Evolutionary conservation across 2,888 invertebrate genomes (phyloP), one percentile per base, ranked within the genome.

Genomic region (Maniola hyperantus): DNA sequence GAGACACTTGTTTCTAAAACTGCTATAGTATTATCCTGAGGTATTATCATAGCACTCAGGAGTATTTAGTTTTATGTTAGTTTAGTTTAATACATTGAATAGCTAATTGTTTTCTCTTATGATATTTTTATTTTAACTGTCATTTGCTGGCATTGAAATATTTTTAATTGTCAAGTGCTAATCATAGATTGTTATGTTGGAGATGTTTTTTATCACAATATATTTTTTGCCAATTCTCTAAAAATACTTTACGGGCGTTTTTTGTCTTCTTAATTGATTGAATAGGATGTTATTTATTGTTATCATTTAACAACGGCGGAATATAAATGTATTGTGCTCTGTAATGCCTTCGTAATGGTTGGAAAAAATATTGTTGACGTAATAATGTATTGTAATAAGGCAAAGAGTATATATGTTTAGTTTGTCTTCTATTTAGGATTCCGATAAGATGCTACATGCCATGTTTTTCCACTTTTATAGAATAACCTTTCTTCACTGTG

Each of bases 221-320:
- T 65, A 48, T 58, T 62, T 42, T 44, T 55, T 26, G 26, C 36
- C 46, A 36, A 33, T n/a, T 20, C 11, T 33, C 18, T 18, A 68
- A 39, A 64, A 61, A 60, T 50, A 44, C 64, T 67, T 67, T 58
- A 42, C 13, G 48, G 5, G 0, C 18, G 36, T 55, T 59, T 67
- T 64, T 67, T 58, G 1, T 10, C 20, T 5, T 7, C n/a, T n/a
- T 65, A 67, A 62, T 67, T 59, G 69, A 50, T 59, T 54, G 61
- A 69, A 67, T 65, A 69, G 67, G 67, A 65, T 67, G 54, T 67
- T 54, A 33, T 44, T 68, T 50, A 62, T 64, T 55, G 50, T 66
- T 60, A 60, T 53, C 42, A 51, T 65, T 60, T 60, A 61, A 46
- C 50, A 33, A 44, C 44, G 34, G 36, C 50, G 11, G 11, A 39